phyloP scores from a whole-genome alignment of 1,140 invertebrate genomes.

The Drosophila varians region DNA sequence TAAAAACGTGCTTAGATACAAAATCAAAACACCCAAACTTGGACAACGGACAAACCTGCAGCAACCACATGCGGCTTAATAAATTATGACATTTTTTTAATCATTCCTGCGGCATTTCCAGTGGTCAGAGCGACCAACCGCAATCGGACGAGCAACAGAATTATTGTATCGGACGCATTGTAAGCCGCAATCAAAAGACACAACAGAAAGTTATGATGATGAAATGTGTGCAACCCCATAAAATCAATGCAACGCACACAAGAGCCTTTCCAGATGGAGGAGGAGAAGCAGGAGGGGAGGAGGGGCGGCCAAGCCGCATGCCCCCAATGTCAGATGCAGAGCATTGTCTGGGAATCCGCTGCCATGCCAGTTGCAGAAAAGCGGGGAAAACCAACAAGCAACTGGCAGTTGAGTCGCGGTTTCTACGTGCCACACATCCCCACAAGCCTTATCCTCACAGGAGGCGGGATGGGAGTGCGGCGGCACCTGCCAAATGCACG shows the following conservation, averaged over 20 bases:
- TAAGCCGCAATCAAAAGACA: conserved; percentile 34
- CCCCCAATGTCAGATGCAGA: conserved; percentile 63
- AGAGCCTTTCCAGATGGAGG: conserved; percentile 2
- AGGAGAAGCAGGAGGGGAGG: not conserved
- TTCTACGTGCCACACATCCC: conserved; percentile 44
- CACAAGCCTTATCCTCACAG: not conserved
- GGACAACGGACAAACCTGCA: not conserved
- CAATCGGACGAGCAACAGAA: conserved; percentile 61
- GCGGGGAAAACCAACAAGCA: conserved; percentile 21
- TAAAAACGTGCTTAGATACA: no score
- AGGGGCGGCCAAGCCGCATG: conserved; percentile 37
- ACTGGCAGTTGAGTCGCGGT: conserved; percentile 63
- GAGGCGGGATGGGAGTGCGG: not conserved
- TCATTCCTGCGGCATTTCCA: conserved; percentile 8
- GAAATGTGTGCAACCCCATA: conserved; percentile 61
- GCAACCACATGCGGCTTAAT: not conserved
- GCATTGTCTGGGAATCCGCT: conserved; percentile 52
- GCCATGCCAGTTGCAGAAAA: conserved; percentile 30
- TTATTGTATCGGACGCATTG: conserved; percentile 51
- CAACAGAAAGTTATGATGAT: conserved; percentile 48
- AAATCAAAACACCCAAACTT: not conserved
- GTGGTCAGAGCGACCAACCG: conserved; percentile 48
- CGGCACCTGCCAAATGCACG: conserved; percentile 46
- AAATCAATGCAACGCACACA: conserved; percentile 63
- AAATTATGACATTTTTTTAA: conserved; percentile 28